A percentile compares a stretch with the other conserved stretches of the same genome.
These are phyloP conservation scores for Craterocephalus amniculus DNA, from an alignment of 2,797 vertebrate genomes.

Conservation along the genomic window DNA sequence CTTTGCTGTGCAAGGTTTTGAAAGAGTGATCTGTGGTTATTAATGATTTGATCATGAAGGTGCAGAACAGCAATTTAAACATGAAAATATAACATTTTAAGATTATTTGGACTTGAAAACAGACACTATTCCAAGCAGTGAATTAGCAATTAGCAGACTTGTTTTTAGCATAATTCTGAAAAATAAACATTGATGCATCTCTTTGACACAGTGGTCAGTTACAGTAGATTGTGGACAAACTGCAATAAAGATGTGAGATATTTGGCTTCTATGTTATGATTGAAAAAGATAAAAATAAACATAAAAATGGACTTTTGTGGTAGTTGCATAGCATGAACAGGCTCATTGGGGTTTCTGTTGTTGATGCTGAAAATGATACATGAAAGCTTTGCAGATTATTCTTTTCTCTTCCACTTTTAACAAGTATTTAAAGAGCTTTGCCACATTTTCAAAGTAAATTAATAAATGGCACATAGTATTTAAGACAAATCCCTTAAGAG, in stretches of 20 bases:
- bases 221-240: too few relatives aligned
- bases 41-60: too few relatives aligned
- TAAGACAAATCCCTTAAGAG: slow-evolving; percentile 13
- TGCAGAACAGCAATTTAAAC: too few relatives aligned
- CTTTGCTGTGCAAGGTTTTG: background rate
- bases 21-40: too few relatives aligned
- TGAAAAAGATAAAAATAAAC: background rate
- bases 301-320: background rate
- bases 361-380: background rate
- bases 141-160: background rate
- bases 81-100: too few relatives aligned
- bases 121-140: background rate
- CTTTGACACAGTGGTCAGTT: too few relatives aligned
- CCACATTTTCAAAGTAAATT: background rate
- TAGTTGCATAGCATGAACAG: background rate
- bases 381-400: background rate
- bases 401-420: too few relatives aligned
- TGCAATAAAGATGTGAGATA: too few relatives aligned
- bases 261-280: too few relatives aligned
- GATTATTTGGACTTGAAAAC: background rate
- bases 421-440: too few relatives aligned
- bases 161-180: background rate
- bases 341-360: background rate
- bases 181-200: background rate
- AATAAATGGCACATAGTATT: slow-evolving; percentile 2